Percentiles rank a stretch among this genome's conserved stretches.
Conservation (phyloP, 2,113 vertebrate species). For the Nannobrachium achirus region DNA sequence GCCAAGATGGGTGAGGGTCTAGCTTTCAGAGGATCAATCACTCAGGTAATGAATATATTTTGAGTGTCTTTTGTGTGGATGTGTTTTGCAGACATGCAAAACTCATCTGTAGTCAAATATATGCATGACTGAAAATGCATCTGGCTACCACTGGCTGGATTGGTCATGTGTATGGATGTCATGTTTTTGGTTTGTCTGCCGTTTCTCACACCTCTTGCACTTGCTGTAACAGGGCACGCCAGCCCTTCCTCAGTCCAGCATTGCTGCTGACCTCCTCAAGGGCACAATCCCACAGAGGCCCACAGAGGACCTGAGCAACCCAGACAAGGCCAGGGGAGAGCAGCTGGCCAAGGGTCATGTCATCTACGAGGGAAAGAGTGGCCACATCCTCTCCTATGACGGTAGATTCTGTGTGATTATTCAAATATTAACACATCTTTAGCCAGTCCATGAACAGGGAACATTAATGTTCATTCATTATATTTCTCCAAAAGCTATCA, state of each 20-base stretch:
- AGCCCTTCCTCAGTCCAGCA: slow-evolving; percentile 87
- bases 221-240: slow-evolving; percentile 87
- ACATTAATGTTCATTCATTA: slow-evolving; percentile 10
- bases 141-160: background rate
- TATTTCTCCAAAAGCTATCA: slow-evolving; percentile 83
- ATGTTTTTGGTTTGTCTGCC: rapidly evolving
- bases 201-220: slow-evolving; percentile 4
- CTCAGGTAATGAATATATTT: slow-evolving; percentile 84
- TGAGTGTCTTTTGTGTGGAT: background rate
- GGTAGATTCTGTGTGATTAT: slow-evolving; percentile 75
- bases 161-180: background rate
- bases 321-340: slow-evolving; percentile 90
- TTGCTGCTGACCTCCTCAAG: slow-evolving; percentile 91
- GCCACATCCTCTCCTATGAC: slow-evolving; percentile 95
- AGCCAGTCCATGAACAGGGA: background rate
- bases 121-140: background rate
- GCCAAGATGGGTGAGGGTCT: slow-evolving; percentile 87
- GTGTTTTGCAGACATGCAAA: background rate
- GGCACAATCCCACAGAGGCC: slow-evolving; percentile 90
- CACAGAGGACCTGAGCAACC: slow-evolving; percentile 87
- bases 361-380: slow-evolving; percentile 96
- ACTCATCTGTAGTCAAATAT: background rate
- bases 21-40: slow-evolving; percentile 90
- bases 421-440: background rate
- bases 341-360: slow-evolving; percentile 91